These are phyloP conservation scores for Apis florea DNA, from an alignment of 1,140 invertebrate species.

Conservation along the genomic window DNA sequence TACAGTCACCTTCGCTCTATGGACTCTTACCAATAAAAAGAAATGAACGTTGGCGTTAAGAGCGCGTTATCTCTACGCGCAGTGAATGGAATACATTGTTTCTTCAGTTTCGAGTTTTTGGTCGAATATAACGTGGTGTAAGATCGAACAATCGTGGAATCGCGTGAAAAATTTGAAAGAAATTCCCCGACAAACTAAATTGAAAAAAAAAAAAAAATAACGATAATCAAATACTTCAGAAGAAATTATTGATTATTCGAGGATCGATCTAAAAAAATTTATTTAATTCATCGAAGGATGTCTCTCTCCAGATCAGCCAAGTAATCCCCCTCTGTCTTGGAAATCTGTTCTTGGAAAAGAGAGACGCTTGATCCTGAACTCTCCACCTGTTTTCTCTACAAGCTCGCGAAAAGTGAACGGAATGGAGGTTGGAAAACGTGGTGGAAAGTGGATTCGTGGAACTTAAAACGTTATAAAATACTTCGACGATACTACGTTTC, in stretches of 20 bases:
- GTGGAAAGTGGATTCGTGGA: slow-evolving; percentile 8
- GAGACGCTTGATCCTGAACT: slow-evolving; percentile 1
- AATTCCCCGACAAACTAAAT: no score
- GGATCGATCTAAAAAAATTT: no score
- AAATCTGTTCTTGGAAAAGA: slow-evolving; percentile 3
- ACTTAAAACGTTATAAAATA: slow-evolving; percentile 7
- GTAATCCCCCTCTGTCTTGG: not conserved
- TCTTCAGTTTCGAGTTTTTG: not conserved
- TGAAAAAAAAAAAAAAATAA: no score
- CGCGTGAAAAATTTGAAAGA: not conserved
- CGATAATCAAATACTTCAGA: no score
- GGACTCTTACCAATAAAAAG: slow-evolving; percentile 6
- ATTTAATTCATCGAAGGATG: not conserved
- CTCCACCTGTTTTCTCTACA: slow-evolving; percentile 1
- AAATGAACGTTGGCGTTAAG: slow-evolving; percentile 14
- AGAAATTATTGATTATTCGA: no score
- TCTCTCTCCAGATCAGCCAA: no score
- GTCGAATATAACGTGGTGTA: not conserved
- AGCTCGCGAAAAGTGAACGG: not conserved
- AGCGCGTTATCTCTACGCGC: not conserved
- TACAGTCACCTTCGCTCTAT: slow-evolving; percentile 2
- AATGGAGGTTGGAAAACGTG: not conserved
- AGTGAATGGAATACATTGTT: not conserved
- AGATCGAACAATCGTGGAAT: not conserved
- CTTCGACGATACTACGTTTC: not conserved